Conservation (phyloP, 2,797 vertebrate genomes). For the Luscinia megarhynchos region DNA sequence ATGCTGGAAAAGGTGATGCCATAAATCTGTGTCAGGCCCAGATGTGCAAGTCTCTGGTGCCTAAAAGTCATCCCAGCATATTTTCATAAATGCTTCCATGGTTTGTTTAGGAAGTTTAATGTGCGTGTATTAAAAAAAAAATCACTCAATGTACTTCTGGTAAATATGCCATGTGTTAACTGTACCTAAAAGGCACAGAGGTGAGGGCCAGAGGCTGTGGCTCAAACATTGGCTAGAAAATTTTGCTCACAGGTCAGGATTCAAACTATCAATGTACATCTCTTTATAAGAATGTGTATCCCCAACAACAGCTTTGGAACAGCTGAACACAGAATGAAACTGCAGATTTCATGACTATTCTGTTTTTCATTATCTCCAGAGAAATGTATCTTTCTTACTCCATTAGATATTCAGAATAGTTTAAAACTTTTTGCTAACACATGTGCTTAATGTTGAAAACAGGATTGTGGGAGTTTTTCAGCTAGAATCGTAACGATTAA, state of each 20-base stretch:
- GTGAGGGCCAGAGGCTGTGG: neutral
- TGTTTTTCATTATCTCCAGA: neutral
- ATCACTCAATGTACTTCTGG: neutral
- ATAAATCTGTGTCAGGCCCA: constrained; percentile 6
- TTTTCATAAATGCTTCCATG: neutral
- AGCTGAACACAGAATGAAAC: neutral
- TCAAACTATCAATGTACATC: neutral
- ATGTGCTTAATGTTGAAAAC: neutral
- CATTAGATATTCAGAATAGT: neutral
- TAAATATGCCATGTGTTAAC: neutral
- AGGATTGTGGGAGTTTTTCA: neutral
- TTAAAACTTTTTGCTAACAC: neutral
- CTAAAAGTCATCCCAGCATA: neutral
- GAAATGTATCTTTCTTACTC: neutral
- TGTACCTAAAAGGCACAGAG: neutral
- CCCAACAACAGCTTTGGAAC: neutral
- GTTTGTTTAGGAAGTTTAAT: neutral
- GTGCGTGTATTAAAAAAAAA: neutral
- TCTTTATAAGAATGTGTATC: neutral
- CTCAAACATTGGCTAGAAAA: neutral
- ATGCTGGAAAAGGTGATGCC: neutral
- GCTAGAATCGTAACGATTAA: neutral
- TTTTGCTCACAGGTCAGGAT: neutral
- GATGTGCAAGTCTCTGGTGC: neutral
- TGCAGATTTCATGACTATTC: neutral